Base-by-base conservation (phyloP, 2,797 vertebrate species). In the Rhyacichthys aspro region DNA sequence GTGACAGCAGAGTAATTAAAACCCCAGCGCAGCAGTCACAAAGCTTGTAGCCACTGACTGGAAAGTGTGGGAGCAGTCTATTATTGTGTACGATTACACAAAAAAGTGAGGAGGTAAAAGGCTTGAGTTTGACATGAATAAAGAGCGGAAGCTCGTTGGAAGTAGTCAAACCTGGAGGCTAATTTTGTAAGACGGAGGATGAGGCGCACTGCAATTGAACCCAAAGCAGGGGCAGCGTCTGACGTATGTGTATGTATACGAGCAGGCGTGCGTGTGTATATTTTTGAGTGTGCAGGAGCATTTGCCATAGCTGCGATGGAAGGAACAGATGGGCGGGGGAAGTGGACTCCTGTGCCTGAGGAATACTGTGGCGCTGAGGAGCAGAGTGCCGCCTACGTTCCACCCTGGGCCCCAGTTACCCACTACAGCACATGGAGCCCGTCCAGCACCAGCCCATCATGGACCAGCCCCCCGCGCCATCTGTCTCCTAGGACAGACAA, bases 321-420 rank as follows among this genome's bases (percentile, higher is more conserved):
- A 73, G 79, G 86, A 91, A 90, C 91, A 92, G 91, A 92, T 91
- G 89, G 91, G 85, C 87, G 88, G 88, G 90, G 90, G 89, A 90
- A 90, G 88, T 87, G 87, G 88, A 87, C 86, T 90, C 87, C 88
- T 88, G 86, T 81, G 88, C 88, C 88, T 84, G 86, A 90, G 88
- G 90, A 90, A 86, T 83, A 87, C 85, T 87, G 87, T 74, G 89
- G 89, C 77, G 87, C 78, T 79, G 70, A 81, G 79, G 88, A 90
- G 89, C 86, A 89, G 88, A 90, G 88, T 83, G 85, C 87, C 91
- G 89, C 91, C 91, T 84, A 92, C 91, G 87, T 86, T 81, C 87
- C 90, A 86, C 89, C 87, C 86, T 86, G 83, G 88, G 88, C 86
- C 88, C 81, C 74, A 74, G 88, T 88, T 89, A 87, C 86, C 88